A percentile compares a stretch with the other conserved stretches of the same genome.
phyloP scores from a whole-genome alignment of 2,113 vertebrate species.

The Capreolus pygargus region DNA sequence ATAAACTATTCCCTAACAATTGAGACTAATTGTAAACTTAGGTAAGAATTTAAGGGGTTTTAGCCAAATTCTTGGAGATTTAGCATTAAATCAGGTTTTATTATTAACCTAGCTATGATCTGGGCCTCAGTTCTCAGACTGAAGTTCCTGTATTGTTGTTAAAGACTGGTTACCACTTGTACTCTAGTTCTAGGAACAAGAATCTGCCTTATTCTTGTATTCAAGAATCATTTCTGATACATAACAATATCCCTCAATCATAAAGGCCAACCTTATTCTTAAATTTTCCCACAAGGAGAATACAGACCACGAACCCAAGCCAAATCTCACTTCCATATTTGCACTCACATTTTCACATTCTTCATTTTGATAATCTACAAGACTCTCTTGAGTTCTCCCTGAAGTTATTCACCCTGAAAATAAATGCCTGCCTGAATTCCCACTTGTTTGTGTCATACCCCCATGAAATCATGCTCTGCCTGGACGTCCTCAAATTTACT shows the following conservation, averaged over 20 bases:
- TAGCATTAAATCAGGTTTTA: not conserved
- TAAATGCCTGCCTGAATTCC: not conserved
- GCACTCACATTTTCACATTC: not conserved
- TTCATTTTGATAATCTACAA: not conserved
- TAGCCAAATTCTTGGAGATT: not conserved
- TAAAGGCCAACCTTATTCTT: not conserved
- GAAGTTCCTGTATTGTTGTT: not conserved
- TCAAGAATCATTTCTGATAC: not conserved
- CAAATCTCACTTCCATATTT: not conserved
- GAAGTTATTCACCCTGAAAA: not conserved
- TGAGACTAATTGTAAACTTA: not conserved
- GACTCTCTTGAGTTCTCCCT: not conserved
- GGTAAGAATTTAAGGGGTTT: not conserved
- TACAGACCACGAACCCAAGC: not conserved
- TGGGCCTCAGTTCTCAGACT: not conserved
- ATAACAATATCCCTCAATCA: not conserved
- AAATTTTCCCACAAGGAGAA: not conserved
- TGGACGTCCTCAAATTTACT: not conserved
- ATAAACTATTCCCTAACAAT: not conserved
- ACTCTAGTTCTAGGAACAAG: not conserved
- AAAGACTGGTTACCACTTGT: not conserved
- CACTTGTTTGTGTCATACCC: not conserved
- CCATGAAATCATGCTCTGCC: not conserved
- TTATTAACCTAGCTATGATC: not conserved
- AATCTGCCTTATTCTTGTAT: not conserved